A percentile compares a stretch with the other conserved stretches of the same genome.
Conservation (phyloP, 1,140 invertebrate species). For the Cylas formicarius region DNA sequence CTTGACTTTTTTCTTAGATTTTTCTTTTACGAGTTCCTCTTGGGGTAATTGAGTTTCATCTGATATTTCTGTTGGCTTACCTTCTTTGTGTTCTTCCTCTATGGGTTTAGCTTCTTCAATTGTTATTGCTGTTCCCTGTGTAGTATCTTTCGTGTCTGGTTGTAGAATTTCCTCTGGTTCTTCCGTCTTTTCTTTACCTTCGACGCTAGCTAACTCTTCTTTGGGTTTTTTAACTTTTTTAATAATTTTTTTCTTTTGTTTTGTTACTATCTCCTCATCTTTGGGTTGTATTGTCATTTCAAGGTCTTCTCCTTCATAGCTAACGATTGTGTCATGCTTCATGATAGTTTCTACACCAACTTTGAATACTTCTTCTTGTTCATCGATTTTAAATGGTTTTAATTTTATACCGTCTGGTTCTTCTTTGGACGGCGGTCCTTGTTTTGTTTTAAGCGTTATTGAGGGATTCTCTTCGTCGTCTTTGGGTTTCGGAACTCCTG, state of each 20-base stretch:
- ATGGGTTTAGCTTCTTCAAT: constrained; percentile 33
- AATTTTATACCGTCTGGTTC: constrained; percentile 45
- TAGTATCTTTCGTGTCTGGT: constrained; percentile 41
- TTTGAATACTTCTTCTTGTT: constrained; percentile 30
- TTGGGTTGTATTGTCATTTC: constrained; percentile 22
- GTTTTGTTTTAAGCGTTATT: constrained; percentile 47
- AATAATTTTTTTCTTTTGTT: constrained; percentile 31
- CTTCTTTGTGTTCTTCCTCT: constrained; percentile 22
- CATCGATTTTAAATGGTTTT: constrained; percentile 46
- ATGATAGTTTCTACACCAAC: constrained; percentile 18
- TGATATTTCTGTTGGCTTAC: constrained; percentile 39
- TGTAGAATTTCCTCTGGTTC: constrained; percentile 36
- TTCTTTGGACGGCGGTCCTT: constrained; percentile 46
- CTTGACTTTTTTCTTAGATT: constrained; percentile 27
- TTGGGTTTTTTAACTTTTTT: constrained; percentile 34
- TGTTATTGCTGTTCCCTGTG: constrained; percentile 41
- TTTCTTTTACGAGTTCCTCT: constrained; percentile 39
- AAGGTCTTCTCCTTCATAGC: constrained; percentile 21
- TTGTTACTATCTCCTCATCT: constrained; percentile 8
- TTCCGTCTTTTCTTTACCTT: constrained; percentile 41
- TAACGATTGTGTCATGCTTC: constrained; percentile 16
- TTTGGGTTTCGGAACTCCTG: constrained; percentile 27
- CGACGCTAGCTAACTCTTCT: constrained; percentile 40
- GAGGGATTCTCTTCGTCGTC: constrained; percentile 34
- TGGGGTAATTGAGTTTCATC: constrained; percentile 43